phyloP scores from a whole-genome alignment of 2,797 vertebrate species.

The Eulemur rubriventer region DNA sequence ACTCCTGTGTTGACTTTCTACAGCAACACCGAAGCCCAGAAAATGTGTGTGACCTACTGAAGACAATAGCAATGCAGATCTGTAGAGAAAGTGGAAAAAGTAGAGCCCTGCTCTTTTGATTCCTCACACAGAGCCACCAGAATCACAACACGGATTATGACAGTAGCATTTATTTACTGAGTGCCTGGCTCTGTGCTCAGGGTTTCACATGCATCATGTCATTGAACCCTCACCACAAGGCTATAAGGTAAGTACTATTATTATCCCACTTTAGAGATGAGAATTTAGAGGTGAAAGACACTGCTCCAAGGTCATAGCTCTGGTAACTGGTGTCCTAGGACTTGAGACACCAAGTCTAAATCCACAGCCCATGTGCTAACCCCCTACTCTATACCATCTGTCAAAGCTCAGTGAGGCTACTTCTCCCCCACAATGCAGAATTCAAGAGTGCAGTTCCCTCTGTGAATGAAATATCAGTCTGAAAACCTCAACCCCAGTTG shows the following conservation, averaged over 20 bases:
- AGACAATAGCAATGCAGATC: not conserved
- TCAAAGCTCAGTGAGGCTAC: not conserved
- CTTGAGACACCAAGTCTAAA: not conserved
- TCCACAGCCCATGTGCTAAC: not conserved
- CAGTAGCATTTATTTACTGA: not conserved
- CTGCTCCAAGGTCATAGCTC: not conserved
- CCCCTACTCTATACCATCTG: not conserved
- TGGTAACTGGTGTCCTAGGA: not conserved
- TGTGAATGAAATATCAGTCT: not conserved
- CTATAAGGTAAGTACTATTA: not conserved
- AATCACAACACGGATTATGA: rapidly evolving
- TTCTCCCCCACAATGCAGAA: not conserved
- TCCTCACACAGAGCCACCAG: not conserved
- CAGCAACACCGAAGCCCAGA: not conserved
- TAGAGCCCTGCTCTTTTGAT: not conserved
- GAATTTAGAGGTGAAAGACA: not conserved
- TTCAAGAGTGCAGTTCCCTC: not conserved
- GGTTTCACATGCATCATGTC: not conserved
- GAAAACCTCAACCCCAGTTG: not conserved
- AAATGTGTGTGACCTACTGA: not conserved
- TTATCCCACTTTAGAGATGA: not conserved
- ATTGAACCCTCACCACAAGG: not conserved
- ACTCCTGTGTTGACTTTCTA: not conserved
- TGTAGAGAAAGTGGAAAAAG: not conserved
- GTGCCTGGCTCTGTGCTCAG: not conserved